Conservation (phyloP, 2,797 vertebrate genomes). For the Petrocephalus sullivani region DNA sequence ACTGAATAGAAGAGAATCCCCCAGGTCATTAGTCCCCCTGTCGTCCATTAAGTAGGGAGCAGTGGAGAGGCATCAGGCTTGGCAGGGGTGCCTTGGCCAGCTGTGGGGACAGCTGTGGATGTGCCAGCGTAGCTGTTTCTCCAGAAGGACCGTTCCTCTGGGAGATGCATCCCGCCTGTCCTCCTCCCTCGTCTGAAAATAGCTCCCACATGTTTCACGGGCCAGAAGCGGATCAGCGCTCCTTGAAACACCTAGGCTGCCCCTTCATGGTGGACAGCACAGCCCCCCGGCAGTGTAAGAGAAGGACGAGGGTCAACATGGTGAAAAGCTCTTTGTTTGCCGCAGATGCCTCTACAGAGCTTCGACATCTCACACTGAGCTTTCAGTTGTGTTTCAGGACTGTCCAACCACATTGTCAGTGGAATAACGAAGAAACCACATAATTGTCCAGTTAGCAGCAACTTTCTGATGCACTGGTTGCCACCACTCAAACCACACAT, state of each 20-base stretch:
- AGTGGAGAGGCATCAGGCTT: neutral
- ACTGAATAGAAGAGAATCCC: neutral
- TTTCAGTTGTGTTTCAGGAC: neutral
- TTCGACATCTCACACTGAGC: neutral
- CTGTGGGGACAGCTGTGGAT: slow-evolving; percentile 1
- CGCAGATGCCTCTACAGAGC: neutral
- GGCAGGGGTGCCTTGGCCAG: neutral
- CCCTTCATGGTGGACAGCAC: neutral
- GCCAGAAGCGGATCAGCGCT: neutral
- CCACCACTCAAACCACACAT: neutral
- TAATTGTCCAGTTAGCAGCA: neutral
- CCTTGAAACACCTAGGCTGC: neutral
- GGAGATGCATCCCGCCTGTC: neutral
- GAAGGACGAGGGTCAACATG: neutral
- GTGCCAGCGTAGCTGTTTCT: slow-evolving; percentile 6
- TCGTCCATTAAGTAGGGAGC: neutral
- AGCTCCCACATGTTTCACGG: neutral
- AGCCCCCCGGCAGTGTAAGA: too few species aligned
- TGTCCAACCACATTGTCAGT: neutral
- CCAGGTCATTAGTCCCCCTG: neutral
- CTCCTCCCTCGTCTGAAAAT: slow-evolving; percentile 4
- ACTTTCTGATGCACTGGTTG: neutral
- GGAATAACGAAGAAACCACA: neutral
- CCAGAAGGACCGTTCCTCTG: neutral
- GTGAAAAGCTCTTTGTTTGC: neutral